Percentiles rank a stretch among this genome's conserved stretches.
Conservation (phyloP, 1,140 invertebrate species). For the Diprion similis region DNA sequence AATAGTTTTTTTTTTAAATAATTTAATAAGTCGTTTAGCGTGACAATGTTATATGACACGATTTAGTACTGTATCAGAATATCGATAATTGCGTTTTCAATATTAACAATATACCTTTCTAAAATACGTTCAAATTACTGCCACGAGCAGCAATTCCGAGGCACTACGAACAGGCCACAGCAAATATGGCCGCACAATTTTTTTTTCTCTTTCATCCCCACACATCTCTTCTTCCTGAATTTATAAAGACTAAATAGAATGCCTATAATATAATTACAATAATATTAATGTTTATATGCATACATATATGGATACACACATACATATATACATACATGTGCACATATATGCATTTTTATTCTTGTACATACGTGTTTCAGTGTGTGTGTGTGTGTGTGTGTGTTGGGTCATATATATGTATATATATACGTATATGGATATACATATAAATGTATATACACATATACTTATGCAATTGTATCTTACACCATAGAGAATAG, state of each 20-base stretch:
- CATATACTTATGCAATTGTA: background rate
- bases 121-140: constrained; percentile 63
- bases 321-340: background rate
- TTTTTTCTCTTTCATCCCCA: background rate
- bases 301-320: constrained; percentile 9
- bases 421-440: no score
- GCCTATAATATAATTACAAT: constrained; percentile 49
- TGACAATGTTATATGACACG: constrained; percentile 17
- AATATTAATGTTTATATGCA: constrained; percentile 37
- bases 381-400: no score
- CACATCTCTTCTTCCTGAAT: background rate
- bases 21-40: constrained; percentile 23
- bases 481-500: background rate
- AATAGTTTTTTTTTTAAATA: constrained; percentile 10
- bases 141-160: constrained; percentile 62
- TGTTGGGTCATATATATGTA: no score
- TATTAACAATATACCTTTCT: constrained; percentile 57
- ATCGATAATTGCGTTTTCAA: constrained; percentile 56
- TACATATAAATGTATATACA: no score
- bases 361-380: no score
- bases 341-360: no score
- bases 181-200: constrained; percentile 56
- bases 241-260: constrained; percentile 25
- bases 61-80: constrained; percentile 54
- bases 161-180: constrained; percentile 63